Conservation (phyloP, 2,888 invertebrate genomes). For the Hymenopus coronatus region DNA sequence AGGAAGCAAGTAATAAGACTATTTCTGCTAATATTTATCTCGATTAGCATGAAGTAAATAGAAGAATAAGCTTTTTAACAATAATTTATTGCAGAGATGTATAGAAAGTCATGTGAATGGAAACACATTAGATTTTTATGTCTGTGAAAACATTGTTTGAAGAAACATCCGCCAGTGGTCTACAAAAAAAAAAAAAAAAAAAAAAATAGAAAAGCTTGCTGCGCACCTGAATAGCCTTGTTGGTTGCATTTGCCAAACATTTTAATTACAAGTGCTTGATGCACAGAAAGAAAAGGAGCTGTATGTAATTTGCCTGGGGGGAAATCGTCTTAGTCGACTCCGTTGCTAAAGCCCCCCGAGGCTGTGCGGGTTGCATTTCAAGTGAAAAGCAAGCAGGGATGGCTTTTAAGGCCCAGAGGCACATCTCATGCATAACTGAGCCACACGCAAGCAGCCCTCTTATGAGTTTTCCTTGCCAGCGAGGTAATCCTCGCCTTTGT, state of each 20-base stretch:
- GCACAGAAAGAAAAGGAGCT: neutral
- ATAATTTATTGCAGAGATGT: too few species aligned
- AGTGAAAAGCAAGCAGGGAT: slow-evolving; percentile 5
- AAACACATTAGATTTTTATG: too few species aligned
- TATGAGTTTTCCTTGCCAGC: neutral
- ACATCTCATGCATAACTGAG: slow-evolving; percentile 22
- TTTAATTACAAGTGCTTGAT: neutral
- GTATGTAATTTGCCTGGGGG: neutral
- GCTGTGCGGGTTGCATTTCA: slow-evolving; percentile 9
- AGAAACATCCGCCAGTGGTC: too few species aligned
- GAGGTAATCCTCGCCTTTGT: slow-evolving; percentile 10
- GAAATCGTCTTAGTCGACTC: neutral
- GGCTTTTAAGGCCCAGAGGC: slow-evolving; percentile 12
- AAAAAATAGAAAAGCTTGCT: too few species aligned
- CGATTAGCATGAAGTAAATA: too few species aligned
- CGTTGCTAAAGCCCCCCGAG: neutral
- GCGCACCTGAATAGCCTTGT: too few species aligned
- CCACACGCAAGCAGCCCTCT: slow-evolving; percentile 2
- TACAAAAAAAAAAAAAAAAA: too few species aligned
- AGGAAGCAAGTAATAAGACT: too few species aligned
- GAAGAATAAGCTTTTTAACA: too few species aligned
- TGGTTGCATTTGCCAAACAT: neutral
- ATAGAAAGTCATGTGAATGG: too few species aligned
- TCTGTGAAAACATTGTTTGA: too few species aligned
- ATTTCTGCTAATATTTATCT: too few species aligned